Percentiles rank a stretch among this genome's conserved stretches.
phyloP scores from a whole-genome alignment of 2,797 vertebrate genomes.

The Fundulus diaphanus region DNA sequence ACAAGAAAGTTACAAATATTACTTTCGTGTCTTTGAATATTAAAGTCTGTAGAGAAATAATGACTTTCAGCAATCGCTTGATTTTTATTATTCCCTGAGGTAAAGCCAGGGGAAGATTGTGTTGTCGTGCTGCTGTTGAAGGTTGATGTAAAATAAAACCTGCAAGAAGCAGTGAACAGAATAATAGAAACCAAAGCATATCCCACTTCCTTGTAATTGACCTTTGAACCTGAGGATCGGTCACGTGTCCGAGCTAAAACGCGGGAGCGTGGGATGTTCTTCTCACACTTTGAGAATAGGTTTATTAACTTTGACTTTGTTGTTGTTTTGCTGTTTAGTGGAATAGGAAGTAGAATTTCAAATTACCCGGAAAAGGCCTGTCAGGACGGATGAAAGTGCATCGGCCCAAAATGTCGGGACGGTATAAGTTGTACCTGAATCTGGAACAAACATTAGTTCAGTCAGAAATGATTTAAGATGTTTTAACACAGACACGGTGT shows the following conservation, averaged over 20 bases:
- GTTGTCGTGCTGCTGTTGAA: background rate
- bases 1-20: background rate
- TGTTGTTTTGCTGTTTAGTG: background rate
- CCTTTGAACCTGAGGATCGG: background rate
- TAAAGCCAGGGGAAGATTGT: background rate
- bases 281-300: background rate
- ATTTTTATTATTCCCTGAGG: background rate
- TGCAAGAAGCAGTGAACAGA: background rate
- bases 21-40: background rate
- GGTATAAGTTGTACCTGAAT: slow-evolving; percentile 59
- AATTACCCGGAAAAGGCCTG: slow-evolving; percentile 56
- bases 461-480: background rate
- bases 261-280: background rate
- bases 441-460: slow-evolving; percentile 52
- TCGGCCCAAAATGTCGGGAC: slow-evolving; percentile 51
- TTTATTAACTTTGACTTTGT: background rate
- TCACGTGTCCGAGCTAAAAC: background rate
- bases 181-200: background rate
- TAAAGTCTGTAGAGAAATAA: background rate
- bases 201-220: background rate
- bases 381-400: slow-evolving; percentile 67
- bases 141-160: background rate
- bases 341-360: background rate
- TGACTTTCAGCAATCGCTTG: background rate
- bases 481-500: background rate